These are phyloP conservation scores for Fundulus diaphanus DNA, from an alignment of 2,797 vertebrate species.

Conservation along the genomic window DNA sequence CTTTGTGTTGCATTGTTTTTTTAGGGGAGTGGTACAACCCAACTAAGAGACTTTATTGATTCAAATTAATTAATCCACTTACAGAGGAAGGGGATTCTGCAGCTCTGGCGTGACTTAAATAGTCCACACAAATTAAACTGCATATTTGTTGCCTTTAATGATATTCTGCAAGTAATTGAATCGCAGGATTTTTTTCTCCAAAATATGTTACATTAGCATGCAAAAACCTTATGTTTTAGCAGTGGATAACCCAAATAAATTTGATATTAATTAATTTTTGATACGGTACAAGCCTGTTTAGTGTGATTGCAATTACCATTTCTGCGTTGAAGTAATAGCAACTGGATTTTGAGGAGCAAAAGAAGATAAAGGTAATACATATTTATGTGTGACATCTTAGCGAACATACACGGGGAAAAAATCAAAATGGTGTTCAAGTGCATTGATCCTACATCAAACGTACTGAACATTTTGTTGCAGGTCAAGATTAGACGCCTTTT, in stretches of 20 bases:
- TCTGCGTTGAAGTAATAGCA: conserved; percentile 62
- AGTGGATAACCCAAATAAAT: conserved; percentile 84
- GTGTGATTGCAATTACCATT: conserved; percentile 75
- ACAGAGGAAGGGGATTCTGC: conserved; percentile 77
- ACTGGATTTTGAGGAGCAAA: conserved; percentile 58
- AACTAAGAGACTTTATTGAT: conserved; percentile 83
- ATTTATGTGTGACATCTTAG: conserved; percentile 62
- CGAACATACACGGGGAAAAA: conserved; percentile 49
- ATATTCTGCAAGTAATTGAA: conserved; percentile 84
- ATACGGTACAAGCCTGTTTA: conserved; percentile 78
- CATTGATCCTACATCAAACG: conserved; percentile 8
- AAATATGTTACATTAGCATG: conserved; percentile 82
- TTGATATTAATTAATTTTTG: conserved; percentile 82
- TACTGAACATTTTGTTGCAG: neutral
- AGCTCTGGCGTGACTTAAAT: conserved; percentile 80
- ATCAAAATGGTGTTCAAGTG: conserved; percentile 31
- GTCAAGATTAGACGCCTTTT: neutral
- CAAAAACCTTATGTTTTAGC: conserved; percentile 78
- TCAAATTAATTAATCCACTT: conserved; percentile 87
- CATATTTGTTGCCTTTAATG: conserved; percentile 84
- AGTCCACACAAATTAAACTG: conserved; percentile 82
- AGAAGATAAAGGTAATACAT: conserved; percentile 69
- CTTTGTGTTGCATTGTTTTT: conserved; percentile 67
- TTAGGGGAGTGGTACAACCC: conserved; percentile 59
- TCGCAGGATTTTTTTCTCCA: conserved; percentile 79